Percentiles rank a stretch among this genome's conserved stretches.
phyloP scores from a whole-genome alignment of 2,888 invertebrate species.

The Pinctada fucata region DNA sequence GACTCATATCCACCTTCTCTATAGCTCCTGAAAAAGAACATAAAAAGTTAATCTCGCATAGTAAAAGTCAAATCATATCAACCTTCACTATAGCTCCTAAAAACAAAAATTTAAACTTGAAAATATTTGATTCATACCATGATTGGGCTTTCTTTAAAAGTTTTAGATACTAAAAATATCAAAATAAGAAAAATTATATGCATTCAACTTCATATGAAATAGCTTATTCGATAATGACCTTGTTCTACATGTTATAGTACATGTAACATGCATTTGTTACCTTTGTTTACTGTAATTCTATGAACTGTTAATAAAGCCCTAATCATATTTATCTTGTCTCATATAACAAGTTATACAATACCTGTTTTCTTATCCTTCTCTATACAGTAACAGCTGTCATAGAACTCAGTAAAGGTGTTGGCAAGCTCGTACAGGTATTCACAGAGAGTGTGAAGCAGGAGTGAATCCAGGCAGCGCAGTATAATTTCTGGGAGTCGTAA shows the following conservation, averaged over 20 bases:
- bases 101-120: conserved; percentile 77
- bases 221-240: no score
- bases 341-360: conserved; percentile 39
- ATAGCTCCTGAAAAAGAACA: conserved; percentile 82
- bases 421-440: conserved; percentile 97
- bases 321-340: not conserved
- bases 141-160: no score
- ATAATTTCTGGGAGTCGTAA: conserved; percentile 91
- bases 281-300: no score
- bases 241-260: no score
- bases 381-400: conserved; percentile 97
- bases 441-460: conserved; percentile 91
- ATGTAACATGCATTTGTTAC: no score
- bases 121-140: not conserved
- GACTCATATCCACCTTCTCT: conserved; percentile 88
- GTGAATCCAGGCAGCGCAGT: conserved; percentile 87
- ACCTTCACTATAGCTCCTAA: conserved; percentile 88
- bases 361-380: conserved; percentile 87
- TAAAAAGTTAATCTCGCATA: conserved; percentile 87
- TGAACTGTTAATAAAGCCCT: no score
- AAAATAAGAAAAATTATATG: no score
- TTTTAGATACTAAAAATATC: no score
- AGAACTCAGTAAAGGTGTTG: conserved; percentile 96
- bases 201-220: no score
- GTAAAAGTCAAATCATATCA: conserved; percentile 89